Conservation (phyloP, 2,888 invertebrate species). For the Microchrysa polita region DNA sequence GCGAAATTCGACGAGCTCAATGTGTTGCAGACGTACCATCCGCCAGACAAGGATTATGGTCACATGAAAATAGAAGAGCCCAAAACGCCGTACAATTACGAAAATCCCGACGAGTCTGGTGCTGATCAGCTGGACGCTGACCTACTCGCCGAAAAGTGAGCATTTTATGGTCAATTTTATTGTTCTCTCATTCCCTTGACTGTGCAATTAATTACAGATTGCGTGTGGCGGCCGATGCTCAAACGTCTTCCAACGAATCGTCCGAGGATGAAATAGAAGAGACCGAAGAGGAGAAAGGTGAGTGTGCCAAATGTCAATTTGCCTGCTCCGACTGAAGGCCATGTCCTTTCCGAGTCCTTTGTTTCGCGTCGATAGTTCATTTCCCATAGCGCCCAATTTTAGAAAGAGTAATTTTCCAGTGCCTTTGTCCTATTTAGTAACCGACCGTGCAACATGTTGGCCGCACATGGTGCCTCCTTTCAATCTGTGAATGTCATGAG, state of each 20-base stretch:
- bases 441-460: no score
- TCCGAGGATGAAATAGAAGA: constrained; percentile 71
- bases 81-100: constrained; percentile 86
- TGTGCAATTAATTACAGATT: constrained; percentile 54
- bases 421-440: no score
- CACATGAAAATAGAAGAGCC: constrained; percentile 99
- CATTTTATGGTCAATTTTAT: constrained; percentile 37
- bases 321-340: no score
- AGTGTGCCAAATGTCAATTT: constrained; percentile 7
- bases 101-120: constrained; percentile 69
- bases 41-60: constrained; percentile 98
- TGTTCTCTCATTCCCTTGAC: neutral
- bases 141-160: constrained; percentile 80
- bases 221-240: constrained; percentile 61
- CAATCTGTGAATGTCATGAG: constrained; percentile 18
- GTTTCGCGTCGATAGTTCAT: neutral
- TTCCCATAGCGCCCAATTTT: neutral
- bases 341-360: constrained; percentile 29
- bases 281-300: constrained; percentile 71
- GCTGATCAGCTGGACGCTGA: constrained; percentile 73
- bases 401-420: constrained; percentile 1
- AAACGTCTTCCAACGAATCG: constrained; percentile 65
- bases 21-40: constrained; percentile 97
- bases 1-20: constrained; percentile 99
- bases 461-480: neutral